Conservation (phyloP, 35 echinoderm and acorn worm species). For the Heliocidaris erythrogramma region DNA sequence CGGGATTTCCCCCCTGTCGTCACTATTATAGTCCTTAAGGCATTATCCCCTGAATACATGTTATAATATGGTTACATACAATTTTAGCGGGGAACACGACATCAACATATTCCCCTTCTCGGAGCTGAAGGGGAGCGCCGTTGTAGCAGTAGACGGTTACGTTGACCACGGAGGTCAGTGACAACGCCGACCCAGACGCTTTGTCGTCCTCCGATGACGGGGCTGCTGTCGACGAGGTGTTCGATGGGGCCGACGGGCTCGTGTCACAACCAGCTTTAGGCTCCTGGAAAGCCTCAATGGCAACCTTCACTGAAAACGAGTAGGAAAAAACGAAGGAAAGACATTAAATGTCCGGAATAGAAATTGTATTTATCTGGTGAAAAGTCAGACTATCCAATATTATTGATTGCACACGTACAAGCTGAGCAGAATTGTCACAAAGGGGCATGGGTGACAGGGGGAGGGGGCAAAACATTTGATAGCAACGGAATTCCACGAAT, state of each 20-base stretch:
- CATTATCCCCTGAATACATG: not conserved
- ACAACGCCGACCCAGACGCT: not conserved
- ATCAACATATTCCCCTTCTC: constrained; percentile 30
- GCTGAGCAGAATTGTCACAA: too few relatives aligned
- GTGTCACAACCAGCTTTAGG: not conserved
- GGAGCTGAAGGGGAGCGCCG: not conserved
- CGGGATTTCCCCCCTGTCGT: too few relatives aligned
- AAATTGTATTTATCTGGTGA: too few relatives aligned
- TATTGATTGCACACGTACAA: too few relatives aligned
- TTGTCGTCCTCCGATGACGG: not conserved
- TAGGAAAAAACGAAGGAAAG: not conserved
- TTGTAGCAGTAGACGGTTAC: constrained; percentile 35
- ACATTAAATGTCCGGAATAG: too few relatives aligned
- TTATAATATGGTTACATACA: constrained; percentile 3
- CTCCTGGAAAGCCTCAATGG: constrained; percentile 20
- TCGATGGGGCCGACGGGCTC: not conserved
- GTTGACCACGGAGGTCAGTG: constrained; percentile 36
- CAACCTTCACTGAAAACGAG: constrained; percentile 4
- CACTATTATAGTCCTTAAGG: too few relatives aligned
- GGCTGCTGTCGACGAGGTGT: not conserved
- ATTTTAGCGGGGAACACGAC: constrained; percentile 32
- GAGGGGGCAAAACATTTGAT: too few relatives aligned
- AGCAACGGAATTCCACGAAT: too few relatives aligned
- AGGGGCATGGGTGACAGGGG: too few relatives aligned
- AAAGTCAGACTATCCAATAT: too few relatives aligned